Evolutionary conservation across 23 tunicate genomes (phyloP).

Genomic region (Styela plicata): DNA sequence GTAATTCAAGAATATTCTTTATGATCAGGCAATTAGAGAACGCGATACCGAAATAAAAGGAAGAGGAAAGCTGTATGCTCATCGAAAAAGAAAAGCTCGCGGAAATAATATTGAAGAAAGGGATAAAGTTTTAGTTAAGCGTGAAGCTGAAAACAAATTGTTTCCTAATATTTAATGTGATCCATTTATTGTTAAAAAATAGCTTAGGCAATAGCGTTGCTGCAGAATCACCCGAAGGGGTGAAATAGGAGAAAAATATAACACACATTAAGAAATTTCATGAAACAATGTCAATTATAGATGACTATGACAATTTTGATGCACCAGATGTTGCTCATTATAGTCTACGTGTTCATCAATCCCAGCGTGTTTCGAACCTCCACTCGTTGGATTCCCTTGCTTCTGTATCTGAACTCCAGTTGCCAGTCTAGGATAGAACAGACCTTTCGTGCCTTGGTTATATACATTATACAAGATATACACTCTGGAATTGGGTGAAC

Average conservation of each 20-base stretch:
- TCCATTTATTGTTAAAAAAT: too few species aligned
- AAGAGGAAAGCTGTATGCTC: slow-evolving; percentile 28
- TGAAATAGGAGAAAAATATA: background rate
- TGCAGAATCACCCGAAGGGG: background rate
- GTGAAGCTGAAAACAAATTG: too few species aligned
- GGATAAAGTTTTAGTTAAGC: slow-evolving; percentile 9
- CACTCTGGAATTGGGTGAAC: too few species aligned
- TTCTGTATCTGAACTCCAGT: too few species aligned
- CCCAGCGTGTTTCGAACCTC: too few species aligned
- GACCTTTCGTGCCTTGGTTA: too few species aligned
- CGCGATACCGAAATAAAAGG: slow-evolving; percentile 29
- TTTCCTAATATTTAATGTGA: too few species aligned
- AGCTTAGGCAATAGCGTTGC: background rate
- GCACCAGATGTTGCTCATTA: background rate
- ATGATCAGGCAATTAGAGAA: slow-evolving; percentile 29
- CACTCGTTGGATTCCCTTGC: too few species aligned
- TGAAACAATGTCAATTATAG: background rate
- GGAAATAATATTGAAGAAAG: slow-evolving; percentile 16
- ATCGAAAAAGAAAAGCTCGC: slow-evolving; percentile 30
- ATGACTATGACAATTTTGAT: background rate
- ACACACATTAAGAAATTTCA: background rate
- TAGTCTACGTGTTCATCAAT: too few species aligned
- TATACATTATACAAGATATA: too few species aligned
- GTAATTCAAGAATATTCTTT: background rate
- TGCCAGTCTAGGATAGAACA: too few species aligned